A percentile compares a stretch with the other conserved stretches of the same genome.
phyloP scores from a whole-genome alignment of 2,888 invertebrate species.

The Coleophora flavipennella region DNA sequence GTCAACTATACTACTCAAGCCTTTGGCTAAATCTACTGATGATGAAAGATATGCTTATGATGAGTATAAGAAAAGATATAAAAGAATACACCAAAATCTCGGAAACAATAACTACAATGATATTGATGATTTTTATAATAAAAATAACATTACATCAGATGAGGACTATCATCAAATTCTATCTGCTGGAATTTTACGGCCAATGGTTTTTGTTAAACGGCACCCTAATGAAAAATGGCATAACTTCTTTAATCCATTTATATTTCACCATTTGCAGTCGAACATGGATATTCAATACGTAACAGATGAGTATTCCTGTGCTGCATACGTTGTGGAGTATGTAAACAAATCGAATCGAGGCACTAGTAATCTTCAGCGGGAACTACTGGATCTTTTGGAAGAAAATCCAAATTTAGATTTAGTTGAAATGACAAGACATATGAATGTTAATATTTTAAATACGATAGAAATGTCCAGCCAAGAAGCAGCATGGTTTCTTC shows the following conservation, averaged over 20 bases:
- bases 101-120: constrained; percentile 23
- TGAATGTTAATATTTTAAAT: constrained; percentile 29
- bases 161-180: constrained; percentile 23
- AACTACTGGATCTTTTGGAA: constrained; percentile 25
- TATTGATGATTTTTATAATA: constrained; percentile 23
- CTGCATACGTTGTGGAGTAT: constrained; percentile 34
- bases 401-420: constrained; percentile 22
- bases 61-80: constrained; percentile 18
- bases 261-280: constrained; percentile 25
- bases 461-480: constrained; percentile 38
- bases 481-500: constrained; percentile 51
- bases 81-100: constrained; percentile 19
- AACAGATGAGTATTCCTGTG: constrained; percentile 27
- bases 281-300: constrained; percentile 28
- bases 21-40: constrained; percentile 24
- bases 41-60: too few species aligned
- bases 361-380: constrained; percentile 27
- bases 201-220: constrained; percentile 26
- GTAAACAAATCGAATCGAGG: constrained; percentile 37
- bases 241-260: constrained; percentile 34
- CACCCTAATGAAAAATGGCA: constrained; percentile 30
- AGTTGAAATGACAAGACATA: constrained; percentile 15
- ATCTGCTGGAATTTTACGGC: constrained; percentile 26
- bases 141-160: constrained; percentile 24
- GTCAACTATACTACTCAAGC: constrained; percentile 19